These are phyloP conservation scores for Laupala kohalensis DNA, from an alignment of 1,140 invertebrate species.

Conservation along the genomic window DNA sequence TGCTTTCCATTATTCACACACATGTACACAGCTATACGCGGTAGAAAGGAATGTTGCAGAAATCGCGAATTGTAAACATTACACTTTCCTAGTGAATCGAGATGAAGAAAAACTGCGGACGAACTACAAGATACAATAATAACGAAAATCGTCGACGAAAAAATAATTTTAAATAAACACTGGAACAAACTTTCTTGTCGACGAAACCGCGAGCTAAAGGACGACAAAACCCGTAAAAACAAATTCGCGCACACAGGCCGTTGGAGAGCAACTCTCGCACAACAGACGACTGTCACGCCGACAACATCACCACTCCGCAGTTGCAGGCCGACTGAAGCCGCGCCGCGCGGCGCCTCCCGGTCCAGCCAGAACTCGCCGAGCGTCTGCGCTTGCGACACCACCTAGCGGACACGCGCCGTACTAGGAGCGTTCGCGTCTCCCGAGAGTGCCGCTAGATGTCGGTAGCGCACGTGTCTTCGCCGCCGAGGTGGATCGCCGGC, in stretches of 20 bases:
- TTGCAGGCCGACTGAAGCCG: neutral
- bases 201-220: neutral
- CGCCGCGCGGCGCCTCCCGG: neutral
- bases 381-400: neutral
- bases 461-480: neutral
- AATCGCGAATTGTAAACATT: neutral
- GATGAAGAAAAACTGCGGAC: neutral
- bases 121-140: neutral
- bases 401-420: neutral
- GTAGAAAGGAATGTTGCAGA: neutral
- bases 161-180: too few species aligned
- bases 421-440: neutral
- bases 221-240: neutral
- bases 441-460: neutral
- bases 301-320: neutral
- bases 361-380: neutral
- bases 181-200: neutral
- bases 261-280: neutral
- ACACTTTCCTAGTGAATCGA: neutral
- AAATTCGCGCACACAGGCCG: neutral
- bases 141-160: neutral
- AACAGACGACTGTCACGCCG: neutral
- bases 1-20: neutral
- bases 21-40: neutral
- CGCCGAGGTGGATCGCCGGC: neutral